phyloP scores from a whole-genome alignment of 2,888 invertebrate species.

The Linnaemya tessellans region DNA sequence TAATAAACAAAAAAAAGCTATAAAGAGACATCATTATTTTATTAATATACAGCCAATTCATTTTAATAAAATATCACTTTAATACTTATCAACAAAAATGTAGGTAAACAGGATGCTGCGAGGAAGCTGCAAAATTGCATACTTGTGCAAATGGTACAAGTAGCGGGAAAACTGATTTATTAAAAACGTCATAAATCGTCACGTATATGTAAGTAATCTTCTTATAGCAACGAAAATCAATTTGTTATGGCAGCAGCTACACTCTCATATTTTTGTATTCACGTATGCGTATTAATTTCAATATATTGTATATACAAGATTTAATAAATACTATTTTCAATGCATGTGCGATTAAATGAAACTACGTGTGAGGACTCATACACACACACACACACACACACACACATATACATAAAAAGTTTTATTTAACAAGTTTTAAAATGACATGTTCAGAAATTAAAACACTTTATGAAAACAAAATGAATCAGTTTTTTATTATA shows the following conservation, averaged over 20 bases:
- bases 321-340: no score
- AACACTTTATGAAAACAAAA: no score
- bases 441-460: no score
- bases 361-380: no score
- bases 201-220: neutral
- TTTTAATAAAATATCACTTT: neutral
- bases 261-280: neutral
- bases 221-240: neutral
- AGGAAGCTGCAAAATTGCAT: neutral
- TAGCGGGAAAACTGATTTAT: neutral
- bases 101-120: neutral
- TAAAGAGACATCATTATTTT: neutral
- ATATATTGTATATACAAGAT: no score
- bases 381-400: no score
- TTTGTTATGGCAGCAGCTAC: neutral
- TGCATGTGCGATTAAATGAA: no score
- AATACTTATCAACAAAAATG: neutral
- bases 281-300: neutral
- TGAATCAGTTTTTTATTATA: no score
- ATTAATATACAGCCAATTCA: neutral
- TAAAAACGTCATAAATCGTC: neutral
- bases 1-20: neutral
- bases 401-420: no score
- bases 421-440: no score
- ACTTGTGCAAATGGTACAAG: neutral